Conservation (phyloP, 2,797 vertebrate species). For the Mormyrus hasselquistii region DNA sequence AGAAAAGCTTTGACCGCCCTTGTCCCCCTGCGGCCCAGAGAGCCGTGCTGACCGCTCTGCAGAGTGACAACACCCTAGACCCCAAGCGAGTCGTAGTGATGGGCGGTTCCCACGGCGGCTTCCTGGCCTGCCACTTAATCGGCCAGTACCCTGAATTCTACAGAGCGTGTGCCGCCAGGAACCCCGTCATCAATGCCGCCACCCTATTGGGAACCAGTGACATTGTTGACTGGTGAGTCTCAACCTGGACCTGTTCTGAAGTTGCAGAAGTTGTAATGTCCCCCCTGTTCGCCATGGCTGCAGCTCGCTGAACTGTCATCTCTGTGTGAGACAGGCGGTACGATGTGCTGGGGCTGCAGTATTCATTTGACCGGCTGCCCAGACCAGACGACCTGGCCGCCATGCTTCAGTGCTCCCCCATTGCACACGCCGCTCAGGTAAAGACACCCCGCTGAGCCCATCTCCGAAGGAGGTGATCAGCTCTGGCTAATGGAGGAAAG, state of each 20-base stretch:
- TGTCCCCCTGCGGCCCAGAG: slow-evolving; percentile 42
- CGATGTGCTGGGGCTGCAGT: slow-evolving; percentile 64
- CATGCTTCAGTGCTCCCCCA: slow-evolving; percentile 72
- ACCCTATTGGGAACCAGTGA: slow-evolving; percentile 71
- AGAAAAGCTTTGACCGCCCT: not conserved
- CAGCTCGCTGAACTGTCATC: not conserved
- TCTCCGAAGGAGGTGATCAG: slow-evolving; percentile 35
- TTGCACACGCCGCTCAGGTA: slow-evolving; percentile 63
- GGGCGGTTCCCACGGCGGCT: slow-evolving; percentile 75
- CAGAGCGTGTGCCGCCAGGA: slow-evolving; percentile 64
- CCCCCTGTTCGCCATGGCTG: not conserved
- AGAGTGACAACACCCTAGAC: slow-evolving; percentile 53
- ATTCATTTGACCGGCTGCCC: slow-evolving; percentile 64
- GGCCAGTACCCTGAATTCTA: slow-evolving; percentile 65
- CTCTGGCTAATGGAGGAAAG: slow-evolving; percentile 50
- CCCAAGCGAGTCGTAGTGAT: slow-evolving; percentile 60
- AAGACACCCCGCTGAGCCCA: slow-evolving; percentile 6
- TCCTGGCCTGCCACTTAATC: slow-evolving; percentile 72
- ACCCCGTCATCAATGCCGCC: slow-evolving; percentile 71
- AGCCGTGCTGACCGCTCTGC: slow-evolving; percentile 57
- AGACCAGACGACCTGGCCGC: slow-evolving; percentile 54
- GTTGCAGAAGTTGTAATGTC: not conserved
- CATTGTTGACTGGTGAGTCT: slow-evolving; percentile 70
- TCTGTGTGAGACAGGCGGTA: slow-evolving; percentile 59
- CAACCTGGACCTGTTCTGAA: not conserved